A percentile compares a stretch with the other conserved stretches of the same genome.
These are phyloP conservation scores for Andricus curvator DNA, from an alignment of 2,888 invertebrate species.

Conservation along the genomic window DNA sequence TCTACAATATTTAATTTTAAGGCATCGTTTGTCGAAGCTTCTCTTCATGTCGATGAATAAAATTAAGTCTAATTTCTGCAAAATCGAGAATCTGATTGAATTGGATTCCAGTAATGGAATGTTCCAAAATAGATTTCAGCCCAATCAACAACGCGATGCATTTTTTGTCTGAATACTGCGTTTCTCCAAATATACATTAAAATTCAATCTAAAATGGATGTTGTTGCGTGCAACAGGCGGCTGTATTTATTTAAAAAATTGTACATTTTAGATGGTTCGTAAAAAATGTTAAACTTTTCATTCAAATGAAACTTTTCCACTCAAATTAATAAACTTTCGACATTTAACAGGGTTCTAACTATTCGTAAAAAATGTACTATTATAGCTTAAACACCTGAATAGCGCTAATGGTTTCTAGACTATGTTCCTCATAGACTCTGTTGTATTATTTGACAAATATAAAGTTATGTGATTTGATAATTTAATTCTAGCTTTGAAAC, in stretches of 20 bases:
- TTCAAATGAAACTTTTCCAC: not conserved
- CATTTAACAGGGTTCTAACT: slow-evolving; percentile 1
- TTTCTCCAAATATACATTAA: slow-evolving; percentile 15
- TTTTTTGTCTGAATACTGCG: slow-evolving; percentile 21
- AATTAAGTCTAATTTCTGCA: not conserved
- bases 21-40: not conserved
- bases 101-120: not conserved
- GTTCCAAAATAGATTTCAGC: not conserved
- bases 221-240: slow-evolving; percentile 26
- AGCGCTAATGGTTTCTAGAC: not conserved
- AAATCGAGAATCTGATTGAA: not conserved
- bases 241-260: not conserved
- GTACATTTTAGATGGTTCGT: not conserved
- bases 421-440: not conserved
- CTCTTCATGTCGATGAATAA: not conserved
- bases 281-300: not conserved
- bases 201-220: slow-evolving; percentile 7
- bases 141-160: slow-evolving; percentile 1
- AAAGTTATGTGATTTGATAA: not conserved
- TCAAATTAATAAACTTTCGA: slow-evolving; percentile 12
- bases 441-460: not conserved
- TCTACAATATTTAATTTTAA: not conserved
- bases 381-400: not conserved
- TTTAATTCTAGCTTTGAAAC: not conserved
- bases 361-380: slow-evolving; percentile 13